phyloP scores from a whole-genome alignment of 2,888 invertebrate species.

The Neoaliturus tenellus region DNA sequence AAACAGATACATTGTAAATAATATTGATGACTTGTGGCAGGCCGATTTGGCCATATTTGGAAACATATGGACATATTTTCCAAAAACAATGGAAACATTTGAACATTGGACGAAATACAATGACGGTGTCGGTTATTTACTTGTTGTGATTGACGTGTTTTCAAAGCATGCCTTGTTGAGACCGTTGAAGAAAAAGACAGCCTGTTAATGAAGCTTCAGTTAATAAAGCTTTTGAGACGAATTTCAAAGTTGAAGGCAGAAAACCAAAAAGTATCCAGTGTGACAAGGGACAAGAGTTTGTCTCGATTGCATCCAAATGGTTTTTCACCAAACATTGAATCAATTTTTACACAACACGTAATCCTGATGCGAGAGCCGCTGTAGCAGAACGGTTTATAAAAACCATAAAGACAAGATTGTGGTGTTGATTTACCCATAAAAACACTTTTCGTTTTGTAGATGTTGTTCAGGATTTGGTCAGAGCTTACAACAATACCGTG shows the following conservation, averaged over 20 bases:
- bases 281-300: slow-evolving; percentile 13
- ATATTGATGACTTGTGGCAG: slow-evolving; percentile 16
- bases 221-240: slow-evolving; percentile 20
- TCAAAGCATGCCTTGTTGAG: neutral
- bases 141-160: neutral
- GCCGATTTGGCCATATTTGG: neutral
- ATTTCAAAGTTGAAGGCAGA: neutral
- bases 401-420: slow-evolving; percentile 67
- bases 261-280: neutral
- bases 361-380: slow-evolving; percentile 67
- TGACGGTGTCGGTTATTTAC: neutral
- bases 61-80: no score
- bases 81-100: no score
- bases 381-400: slow-evolving; percentile 68
- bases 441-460: slow-evolving; percentile 66
- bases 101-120: neutral
- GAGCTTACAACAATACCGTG: slow-evolving; percentile 65
- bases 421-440: slow-evolving; percentile 65
- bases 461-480: slow-evolving; percentile 64
- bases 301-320: neutral
- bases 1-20: neutral
- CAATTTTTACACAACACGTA: slow-evolving; percentile 64
- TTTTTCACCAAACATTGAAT: slow-evolving; percentile 58
- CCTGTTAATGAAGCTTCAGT: neutral
- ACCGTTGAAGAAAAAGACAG: slow-evolving; percentile 15